phyloP scores from a whole-genome alignment of 2,113 vertebrate species.

The Ancistrus triradiatus region DNA sequence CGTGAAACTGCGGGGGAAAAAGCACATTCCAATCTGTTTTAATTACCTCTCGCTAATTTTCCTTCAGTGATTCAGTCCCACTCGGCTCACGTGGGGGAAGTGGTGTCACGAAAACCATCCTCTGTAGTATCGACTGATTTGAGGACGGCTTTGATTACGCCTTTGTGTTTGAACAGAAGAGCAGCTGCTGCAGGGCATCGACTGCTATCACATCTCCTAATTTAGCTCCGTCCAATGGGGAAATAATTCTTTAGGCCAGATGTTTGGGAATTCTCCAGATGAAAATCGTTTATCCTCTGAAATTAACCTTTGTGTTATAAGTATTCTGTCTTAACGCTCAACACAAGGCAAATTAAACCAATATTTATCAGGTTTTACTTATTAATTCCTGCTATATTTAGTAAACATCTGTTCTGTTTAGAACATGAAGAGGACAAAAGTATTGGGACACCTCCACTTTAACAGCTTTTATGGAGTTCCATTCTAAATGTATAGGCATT shows the following conservation, averaged over 20 bases:
- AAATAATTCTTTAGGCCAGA: not conserved
- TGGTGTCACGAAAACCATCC: conserved; percentile 18
- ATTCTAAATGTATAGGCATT: no score
- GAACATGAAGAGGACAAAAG: no score
- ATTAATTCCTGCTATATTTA: no score
- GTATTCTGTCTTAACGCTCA: no score
- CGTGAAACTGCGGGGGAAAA: not conserved
- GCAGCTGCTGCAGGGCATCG: not conserved
- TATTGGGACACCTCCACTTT: no score
- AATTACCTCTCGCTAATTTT: conserved; percentile 30
- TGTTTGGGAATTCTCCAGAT: not conserved
- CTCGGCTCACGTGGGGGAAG: not conserved
- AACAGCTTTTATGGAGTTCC: no score
- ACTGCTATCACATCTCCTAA: not conserved
- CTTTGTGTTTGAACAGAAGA: not conserved
- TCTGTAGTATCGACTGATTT: conserved; percentile 18
- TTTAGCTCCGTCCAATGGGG: not conserved
- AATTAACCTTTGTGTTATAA: no score
- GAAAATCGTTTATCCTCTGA: not conserved
- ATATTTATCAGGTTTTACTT: no score
- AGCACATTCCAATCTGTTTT: conserved; percentile 1
- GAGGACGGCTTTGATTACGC: conserved; percentile 12
- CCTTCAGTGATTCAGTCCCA: not conserved
- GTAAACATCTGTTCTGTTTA: no score
- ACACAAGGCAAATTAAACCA: no score